These are phyloP conservation scores for Formica aserva DNA, from an alignment of 2,888 invertebrate species.

Conservation along the genomic window DNA sequence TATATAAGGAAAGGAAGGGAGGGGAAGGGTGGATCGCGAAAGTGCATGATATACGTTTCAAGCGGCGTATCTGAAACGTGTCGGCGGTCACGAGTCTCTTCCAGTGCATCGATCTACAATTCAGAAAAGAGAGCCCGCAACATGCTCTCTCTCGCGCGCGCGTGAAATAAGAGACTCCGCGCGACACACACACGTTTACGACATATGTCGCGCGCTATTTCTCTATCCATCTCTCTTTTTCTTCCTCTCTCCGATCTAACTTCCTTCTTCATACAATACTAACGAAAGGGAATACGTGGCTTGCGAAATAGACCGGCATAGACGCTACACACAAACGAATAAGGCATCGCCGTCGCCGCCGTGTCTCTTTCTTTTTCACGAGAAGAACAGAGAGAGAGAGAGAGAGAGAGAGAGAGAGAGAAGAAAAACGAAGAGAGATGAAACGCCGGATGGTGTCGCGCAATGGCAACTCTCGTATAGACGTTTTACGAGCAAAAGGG, in stretches of 20 bases:
- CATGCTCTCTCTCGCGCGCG: constrained; percentile 49
- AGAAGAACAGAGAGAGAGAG: neutral
- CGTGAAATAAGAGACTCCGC: constrained; percentile 49
- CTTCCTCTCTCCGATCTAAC: neutral
- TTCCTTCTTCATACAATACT: constrained; percentile 14
- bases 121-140: constrained; percentile 59
- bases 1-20: neutral
- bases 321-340: constrained; percentile 35
- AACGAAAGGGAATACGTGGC: constrained; percentile 25
- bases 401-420: neutral
- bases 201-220: neutral
- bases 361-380: neutral
- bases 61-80: constrained; percentile 61
- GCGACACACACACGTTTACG: constrained; percentile 22
- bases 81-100: constrained; percentile 64
- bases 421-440: constrained; percentile 14
- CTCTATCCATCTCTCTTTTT: neutral
- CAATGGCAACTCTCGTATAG: constrained; percentile 52
- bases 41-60: constrained; percentile 51
- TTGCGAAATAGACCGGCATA: constrained; percentile 46
- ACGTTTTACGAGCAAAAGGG: constrained; percentile 46
- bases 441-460: constrained; percentile 58
- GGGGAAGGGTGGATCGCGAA: constrained; percentile 15
- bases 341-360: constrained; percentile 33
- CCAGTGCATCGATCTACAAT: constrained; percentile 66